Evolutionary conservation across 2,888 invertebrate species (phyloP).

Genomic region (Aphodius granarius): DNA sequence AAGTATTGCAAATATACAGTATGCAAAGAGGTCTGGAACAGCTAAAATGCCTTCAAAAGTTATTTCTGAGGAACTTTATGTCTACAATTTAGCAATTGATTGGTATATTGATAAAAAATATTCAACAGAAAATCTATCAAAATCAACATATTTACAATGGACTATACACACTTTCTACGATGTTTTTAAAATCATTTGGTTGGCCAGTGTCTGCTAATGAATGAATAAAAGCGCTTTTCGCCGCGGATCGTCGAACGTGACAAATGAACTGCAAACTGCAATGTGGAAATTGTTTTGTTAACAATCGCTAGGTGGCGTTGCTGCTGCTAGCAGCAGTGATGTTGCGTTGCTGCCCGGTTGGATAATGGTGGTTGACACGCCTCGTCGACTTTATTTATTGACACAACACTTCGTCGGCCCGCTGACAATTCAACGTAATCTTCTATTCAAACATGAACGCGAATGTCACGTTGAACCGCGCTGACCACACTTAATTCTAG

Average conservation of each 20-base stretch:
- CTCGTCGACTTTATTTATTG: neutral
- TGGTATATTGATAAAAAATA: too few species aligned
- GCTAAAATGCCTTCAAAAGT: too few species aligned
- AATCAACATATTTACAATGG: too few species aligned
- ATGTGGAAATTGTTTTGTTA: neutral
- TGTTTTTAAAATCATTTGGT: too few species aligned
- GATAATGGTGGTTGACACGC: neutral
- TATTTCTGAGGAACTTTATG: too few species aligned
- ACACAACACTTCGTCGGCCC: neutral
- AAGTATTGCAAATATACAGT: too few species aligned
- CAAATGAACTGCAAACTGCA: neutral
- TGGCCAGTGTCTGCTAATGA: neutral
- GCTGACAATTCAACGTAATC: neutral
- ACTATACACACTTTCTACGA: too few species aligned
- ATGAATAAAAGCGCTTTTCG: neutral
- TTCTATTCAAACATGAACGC: neutral
- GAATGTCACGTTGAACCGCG: too few species aligned
- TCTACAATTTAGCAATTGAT: too few species aligned
- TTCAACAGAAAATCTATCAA: too few species aligned
- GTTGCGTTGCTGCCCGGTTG: neutral
- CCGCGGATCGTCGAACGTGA: neutral
- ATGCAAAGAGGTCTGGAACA: too few species aligned
- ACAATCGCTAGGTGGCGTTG: neutral
- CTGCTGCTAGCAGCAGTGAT: neutral
- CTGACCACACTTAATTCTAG: too few species aligned